Percentiles rank a stretch among this genome's conserved stretches.
phyloP scores from a whole-genome alignment of 2,888 invertebrate species.

The Pseudanteris insignis region DNA sequence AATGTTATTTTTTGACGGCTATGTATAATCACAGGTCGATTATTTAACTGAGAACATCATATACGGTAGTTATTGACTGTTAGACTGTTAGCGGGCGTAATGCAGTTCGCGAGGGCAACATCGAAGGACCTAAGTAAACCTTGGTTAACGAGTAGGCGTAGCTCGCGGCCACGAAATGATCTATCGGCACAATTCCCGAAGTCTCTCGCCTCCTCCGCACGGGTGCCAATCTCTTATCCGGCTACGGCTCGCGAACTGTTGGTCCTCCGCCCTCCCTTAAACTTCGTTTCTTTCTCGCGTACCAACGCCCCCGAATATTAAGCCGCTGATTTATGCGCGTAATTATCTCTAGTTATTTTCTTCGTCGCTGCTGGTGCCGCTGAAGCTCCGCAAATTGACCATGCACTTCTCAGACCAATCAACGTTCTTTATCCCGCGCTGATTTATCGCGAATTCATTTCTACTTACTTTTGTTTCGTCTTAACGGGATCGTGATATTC shows the following conservation, averaged over 20 bases:
- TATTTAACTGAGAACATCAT: constrained; percentile 8
- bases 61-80: constrained; percentile 64
- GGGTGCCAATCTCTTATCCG: constrained; percentile 39
- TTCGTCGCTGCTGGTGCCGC: constrained; percentile 53
- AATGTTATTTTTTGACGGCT: too few relatives aligned
- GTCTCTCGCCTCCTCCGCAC: constrained; percentile 40
- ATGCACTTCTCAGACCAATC: too few relatives aligned
- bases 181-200: constrained; percentile 57
- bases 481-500: constrained; percentile 36
- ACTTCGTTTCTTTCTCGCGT: constrained; percentile 49
- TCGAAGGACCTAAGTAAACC: constrained; percentile 61
- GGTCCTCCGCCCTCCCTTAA: constrained; percentile 11
- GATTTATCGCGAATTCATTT: constrained; percentile 52
- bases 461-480: constrained; percentile 33
- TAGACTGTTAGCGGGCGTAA: constrained; percentile 66
- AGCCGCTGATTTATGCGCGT: constrained; percentile 65
- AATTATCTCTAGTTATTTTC: constrained; percentile 66
- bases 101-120: constrained; percentile 57
- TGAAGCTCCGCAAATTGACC: constrained; percentile 57
- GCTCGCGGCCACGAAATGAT: constrained; percentile 60
- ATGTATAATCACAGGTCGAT: too few relatives aligned
- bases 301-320: constrained; percentile 65
- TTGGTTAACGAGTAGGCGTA: constrained; percentile 65
- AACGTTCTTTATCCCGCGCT: too few relatives aligned
- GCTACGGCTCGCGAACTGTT: constrained; percentile 23